Percentiles rank a stretch among this genome's conserved stretches.
Conservation (phyloP, 2,113 vertebrate species). For the Myrmecobius fasciatus region DNA sequence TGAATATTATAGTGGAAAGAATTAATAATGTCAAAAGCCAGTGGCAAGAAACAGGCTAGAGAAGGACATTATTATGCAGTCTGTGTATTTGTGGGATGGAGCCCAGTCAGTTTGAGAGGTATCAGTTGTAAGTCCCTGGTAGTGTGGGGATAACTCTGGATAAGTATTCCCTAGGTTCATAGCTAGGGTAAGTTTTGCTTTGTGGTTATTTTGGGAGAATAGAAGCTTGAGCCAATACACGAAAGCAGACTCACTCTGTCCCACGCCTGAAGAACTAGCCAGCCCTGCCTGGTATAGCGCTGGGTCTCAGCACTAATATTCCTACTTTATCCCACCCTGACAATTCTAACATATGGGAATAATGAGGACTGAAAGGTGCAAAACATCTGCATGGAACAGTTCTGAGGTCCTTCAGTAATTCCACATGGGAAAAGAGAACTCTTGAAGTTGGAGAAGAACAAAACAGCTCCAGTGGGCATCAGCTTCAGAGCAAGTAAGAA, state of each 20-base stretch:
- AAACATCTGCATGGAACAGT: not conserved
- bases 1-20: not conserved
- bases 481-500: too few relatives aligned
- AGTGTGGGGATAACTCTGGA: not conserved
- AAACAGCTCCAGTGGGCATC: not conserved
- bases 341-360: not conserved
- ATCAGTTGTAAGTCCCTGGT: not conserved
- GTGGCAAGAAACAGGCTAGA: not conserved
- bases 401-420: not conserved
- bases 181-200: not conserved
- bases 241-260: not conserved
- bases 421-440: not conserved
- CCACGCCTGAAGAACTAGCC: not conserved
- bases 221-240: not conserved
- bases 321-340: not conserved
- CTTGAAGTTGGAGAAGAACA: too few relatives aligned
- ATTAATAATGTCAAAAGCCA: not conserved
- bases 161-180: not conserved
- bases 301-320: not conserved
- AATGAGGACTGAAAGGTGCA: not conserved
- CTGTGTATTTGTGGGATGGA: not conserved
- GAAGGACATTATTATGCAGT: not conserved
- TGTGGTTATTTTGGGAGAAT: not conserved
- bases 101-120: not conserved
- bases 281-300: not conserved